Conservation (phyloP, 92 coral and sea anemone genomes). For the Porites evermanni region DNA sequence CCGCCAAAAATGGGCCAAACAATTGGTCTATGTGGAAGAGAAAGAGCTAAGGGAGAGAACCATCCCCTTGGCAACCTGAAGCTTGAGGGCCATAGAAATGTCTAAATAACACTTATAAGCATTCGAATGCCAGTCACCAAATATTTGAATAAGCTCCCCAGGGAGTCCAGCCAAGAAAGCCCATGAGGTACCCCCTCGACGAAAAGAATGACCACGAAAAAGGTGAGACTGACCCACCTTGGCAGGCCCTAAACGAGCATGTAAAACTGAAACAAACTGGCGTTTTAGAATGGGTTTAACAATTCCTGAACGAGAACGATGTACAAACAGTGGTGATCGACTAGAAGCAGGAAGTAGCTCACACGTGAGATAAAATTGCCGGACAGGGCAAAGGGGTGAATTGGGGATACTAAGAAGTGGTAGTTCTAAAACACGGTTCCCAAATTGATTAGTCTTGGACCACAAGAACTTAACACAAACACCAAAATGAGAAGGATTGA, state of each 20-base stretch:
- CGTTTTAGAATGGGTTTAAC: neutral
- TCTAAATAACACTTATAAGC: too few species aligned
- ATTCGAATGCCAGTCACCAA: too few species aligned
- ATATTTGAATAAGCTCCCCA: slow-evolving; percentile 15
- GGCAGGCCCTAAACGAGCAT: neutral
- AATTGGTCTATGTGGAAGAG: too few species aligned
- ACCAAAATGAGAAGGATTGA: neutral
- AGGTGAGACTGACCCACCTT: neutral
- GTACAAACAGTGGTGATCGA: neutral
- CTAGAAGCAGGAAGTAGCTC: neutral
- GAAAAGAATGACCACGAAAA: slow-evolving; percentile 55
- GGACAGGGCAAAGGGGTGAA: neutral
- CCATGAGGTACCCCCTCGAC: slow-evolving; percentile 42
- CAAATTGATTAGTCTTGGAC: neutral
- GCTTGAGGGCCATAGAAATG: too few species aligned
- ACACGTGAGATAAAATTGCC: neutral
- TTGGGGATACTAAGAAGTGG: neutral
- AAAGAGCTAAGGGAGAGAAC: too few species aligned
- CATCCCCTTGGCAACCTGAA: too few species aligned
- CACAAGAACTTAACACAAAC: too few species aligned
- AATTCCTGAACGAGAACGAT: neutral
- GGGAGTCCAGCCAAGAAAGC: slow-evolving; percentile 27
- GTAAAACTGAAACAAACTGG: slow-evolving; percentile 6
- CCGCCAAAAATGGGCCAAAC: too few species aligned
- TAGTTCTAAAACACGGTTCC: neutral